Conservation (phyloP, 2,888 invertebrate species). For the Nipponacmea schrenckii region DNA sequence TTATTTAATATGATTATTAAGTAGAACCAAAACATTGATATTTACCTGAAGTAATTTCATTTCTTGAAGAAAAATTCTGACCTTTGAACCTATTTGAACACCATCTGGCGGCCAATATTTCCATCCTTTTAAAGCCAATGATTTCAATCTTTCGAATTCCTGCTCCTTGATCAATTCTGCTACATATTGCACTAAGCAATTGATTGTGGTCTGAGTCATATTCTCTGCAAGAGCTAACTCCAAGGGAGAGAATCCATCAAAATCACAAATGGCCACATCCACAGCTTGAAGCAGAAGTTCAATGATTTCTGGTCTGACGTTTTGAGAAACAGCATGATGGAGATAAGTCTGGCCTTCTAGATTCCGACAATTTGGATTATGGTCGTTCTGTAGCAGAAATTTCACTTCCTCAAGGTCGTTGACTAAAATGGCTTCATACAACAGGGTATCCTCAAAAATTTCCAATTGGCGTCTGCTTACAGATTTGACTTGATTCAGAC, state of each 20-base stretch:
- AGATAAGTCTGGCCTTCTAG: slow-evolving; percentile 42
- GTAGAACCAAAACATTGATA: slow-evolving; percentile 15
- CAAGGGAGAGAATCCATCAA: slow-evolving; percentile 43
- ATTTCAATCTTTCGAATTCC: slow-evolving; percentile 36
- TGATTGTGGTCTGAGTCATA: slow-evolving; percentile 31
- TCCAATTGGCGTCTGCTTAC: background rate
- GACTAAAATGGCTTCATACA: slow-evolving; percentile 41
- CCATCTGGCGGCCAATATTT: slow-evolving; percentile 31
- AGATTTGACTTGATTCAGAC: background rate
- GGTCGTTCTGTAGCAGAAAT: slow-evolving; percentile 28
- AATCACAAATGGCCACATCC: slow-evolving; percentile 37
- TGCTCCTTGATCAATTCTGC: slow-evolving; percentile 33
- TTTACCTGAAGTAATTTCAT: background rate
- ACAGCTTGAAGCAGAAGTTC: slow-evolving; percentile 40
- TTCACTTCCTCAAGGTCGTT: slow-evolving; percentile 37
- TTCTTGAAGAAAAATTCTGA: too few relatives aligned
- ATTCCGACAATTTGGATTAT: slow-evolving; percentile 27
- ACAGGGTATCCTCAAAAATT: slow-evolving; percentile 28
- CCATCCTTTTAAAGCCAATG: slow-evolving; percentile 42
- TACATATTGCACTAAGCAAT: slow-evolving; percentile 31
- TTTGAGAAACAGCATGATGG: slow-evolving; percentile 40
- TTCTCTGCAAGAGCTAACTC: slow-evolving; percentile 39
- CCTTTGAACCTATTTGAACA: background rate
- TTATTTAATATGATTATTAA: too few relatives aligned
- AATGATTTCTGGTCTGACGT: slow-evolving; percentile 39